Conservation (phyloP, 2,888 invertebrate species). For the Neria commutata region DNA sequence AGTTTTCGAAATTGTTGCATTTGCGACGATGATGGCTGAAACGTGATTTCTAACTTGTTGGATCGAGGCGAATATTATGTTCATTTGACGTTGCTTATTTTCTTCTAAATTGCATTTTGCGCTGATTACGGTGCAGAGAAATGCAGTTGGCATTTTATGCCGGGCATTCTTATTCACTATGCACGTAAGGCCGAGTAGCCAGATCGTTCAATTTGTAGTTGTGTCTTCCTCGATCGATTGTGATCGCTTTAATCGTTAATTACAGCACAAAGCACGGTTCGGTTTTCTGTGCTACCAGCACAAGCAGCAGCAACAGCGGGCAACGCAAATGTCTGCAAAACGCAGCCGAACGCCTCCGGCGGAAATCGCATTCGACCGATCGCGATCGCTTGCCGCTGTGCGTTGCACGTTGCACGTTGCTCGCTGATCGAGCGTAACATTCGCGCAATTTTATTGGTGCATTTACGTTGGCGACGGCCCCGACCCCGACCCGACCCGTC, state of each 20-base stretch:
- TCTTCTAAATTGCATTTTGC: slow-evolving; percentile 50
- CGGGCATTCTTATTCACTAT: background rate
- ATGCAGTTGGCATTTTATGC: slow-evolving; percentile 37
- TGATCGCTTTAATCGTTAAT: background rate
- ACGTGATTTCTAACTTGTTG: slow-evolving; percentile 54
- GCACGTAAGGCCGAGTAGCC: slow-evolving; percentile 1
- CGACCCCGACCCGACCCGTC: slow-evolving; percentile 41
- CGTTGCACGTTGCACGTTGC: too few relatives aligned
- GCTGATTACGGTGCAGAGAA: slow-evolving; percentile 49
- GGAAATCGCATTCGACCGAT: slow-evolving; percentile 12
- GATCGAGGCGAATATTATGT: background rate
- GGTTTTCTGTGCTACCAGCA: background rate
- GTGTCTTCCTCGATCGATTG: background rate
- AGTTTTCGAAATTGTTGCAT: slow-evolving; percentile 44
- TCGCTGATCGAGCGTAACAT: slow-evolving; percentile 19
- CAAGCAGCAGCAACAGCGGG: slow-evolving; percentile 22
- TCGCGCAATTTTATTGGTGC: slow-evolving; percentile 40
- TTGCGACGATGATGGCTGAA: slow-evolving; percentile 52
- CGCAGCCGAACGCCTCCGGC: slow-evolving; percentile 41
- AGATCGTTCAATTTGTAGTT: background rate
- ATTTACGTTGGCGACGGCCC: slow-evolving; percentile 38
- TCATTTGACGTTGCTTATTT: slow-evolving; percentile 22
- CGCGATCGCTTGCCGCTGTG: slow-evolving; percentile 3
- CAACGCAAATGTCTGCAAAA: slow-evolving; percentile 48
- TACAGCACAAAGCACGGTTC: background rate